These are phyloP conservation scores for Sphaeramia orbicularis DNA, from an alignment of 2,797 vertebrate genomes.

Conservation along the genomic window DNA sequence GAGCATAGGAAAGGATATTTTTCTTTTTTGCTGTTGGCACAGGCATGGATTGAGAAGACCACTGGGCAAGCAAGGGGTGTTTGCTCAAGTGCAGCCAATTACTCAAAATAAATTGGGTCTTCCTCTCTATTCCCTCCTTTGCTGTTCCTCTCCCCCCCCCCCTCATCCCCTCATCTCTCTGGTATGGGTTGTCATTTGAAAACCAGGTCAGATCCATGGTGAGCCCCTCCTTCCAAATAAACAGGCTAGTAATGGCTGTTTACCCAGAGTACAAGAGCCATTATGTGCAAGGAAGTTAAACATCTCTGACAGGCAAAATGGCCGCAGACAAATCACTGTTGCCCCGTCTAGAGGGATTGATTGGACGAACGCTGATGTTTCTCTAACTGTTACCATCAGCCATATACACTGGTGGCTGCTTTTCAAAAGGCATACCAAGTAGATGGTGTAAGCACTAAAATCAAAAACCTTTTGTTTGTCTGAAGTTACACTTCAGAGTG, in stretches of 20 bases:
- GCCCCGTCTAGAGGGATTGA: constrained; percentile 79
- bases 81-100: constrained; percentile 90
- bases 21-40: constrained; percentile 68
- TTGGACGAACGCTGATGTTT: constrained; percentile 78
- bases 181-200: constrained; percentile 79
- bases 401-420: constrained; percentile 23
- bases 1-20: constrained; percentile 60
- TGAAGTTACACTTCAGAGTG: constrained; percentile 65
- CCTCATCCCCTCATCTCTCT: constrained; percentile 67
- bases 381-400: constrained; percentile 81
- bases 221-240: constrained; percentile 85
- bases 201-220: constrained; percentile 71
- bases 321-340: constrained; percentile 85
- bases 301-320: constrained; percentile 86
- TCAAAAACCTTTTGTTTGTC: constrained; percentile 67
- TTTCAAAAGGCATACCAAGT: constrained; percentile 66
- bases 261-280: constrained; percentile 82
- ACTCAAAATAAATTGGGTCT: constrained; percentile 87
- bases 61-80: constrained; percentile 79
- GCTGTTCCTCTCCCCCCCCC: constrained; percentile 53
- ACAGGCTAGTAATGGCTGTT: constrained; percentile 85
- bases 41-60: constrained; percentile 70
- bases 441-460: constrained; percentile 72
- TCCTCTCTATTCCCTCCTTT: constrained; percentile 75
- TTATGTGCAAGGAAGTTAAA: constrained; percentile 84